Evolutionary conservation across 1,140 invertebrate genomes (phyloP), one percentile per base, ranked within the genome.

Genomic region (Drosophila mayri): DNA sequence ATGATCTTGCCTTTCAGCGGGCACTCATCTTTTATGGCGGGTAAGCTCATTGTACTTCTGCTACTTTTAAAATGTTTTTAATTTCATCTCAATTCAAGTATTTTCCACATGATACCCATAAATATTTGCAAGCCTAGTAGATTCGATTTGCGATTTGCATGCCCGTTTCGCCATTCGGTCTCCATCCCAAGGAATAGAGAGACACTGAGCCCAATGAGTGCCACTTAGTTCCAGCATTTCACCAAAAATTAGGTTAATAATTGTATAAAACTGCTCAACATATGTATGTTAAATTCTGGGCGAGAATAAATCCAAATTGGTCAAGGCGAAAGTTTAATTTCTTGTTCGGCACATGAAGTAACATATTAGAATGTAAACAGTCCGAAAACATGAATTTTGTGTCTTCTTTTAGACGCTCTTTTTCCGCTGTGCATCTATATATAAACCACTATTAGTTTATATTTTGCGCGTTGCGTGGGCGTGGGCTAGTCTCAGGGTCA

Each of bases 381-480:
- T 18, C 20, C 16, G 7, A 58, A 30, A n/a, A 22, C 18, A 32
- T 11, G 30, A 62, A 35, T 44, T 25, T 25, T 18, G 61, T 65
- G 57, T 43, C 55, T 65, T 25, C 16, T 43, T 66, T 66, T 35
- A 49, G 46, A 28, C 43, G 47, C 5, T 38, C 30, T 38, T 43
- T 67, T 68, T 62, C 30, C 46, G 41, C 63, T 44, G 63, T 68
- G 66, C 63, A 46, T 54, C 67, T 68, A 73, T 63, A 52, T 81
- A 61, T 71, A 79, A 61, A 65, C 41, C 44, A 57, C 76, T 82
- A 84, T 80, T 88, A 83, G 84, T 88, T 88, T 88, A 80, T 87
- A 77, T 84, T 88, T 72, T 73, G 63, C 79, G 63, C 84, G 59
- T 68, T 83, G 83, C 81, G 83, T 88, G 83, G 83, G 83, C 73